Conservation (phyloP, 1,140 invertebrate species). For the Reticulitermes speratus region DNA sequence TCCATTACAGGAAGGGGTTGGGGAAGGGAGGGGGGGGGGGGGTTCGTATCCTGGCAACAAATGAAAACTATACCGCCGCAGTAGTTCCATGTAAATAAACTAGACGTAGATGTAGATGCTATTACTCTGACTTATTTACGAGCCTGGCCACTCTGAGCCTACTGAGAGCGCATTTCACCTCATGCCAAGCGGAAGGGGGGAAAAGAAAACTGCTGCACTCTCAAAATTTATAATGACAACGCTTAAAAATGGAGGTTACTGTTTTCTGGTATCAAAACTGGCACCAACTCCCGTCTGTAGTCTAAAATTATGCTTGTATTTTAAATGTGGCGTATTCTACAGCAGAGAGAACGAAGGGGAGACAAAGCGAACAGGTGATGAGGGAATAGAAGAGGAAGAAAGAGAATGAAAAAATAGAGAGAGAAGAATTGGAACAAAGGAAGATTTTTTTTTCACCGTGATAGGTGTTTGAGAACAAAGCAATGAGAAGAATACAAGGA, state of each 20-base stretch:
- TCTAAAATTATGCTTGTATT: background rate
- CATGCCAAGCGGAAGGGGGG: background rate
- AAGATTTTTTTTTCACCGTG: too few relatives aligned
- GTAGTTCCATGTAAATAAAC: conserved; percentile 7
- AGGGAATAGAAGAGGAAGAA: too few relatives aligned
- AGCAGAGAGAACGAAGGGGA: too few relatives aligned
- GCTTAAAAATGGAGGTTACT: background rate
- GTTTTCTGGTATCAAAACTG: background rate
- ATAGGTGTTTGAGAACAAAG: too few relatives aligned
- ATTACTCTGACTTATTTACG: background rate
- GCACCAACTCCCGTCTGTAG: background rate
- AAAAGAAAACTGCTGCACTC: background rate
- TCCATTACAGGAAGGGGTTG: background rate
- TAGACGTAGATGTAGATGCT: background rate
- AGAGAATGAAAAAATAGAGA: too few relatives aligned
- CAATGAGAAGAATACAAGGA: too few relatives aligned
- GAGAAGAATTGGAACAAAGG: too few relatives aligned
- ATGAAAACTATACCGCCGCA: background rate
- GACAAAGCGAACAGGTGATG: too few relatives aligned
- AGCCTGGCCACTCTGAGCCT: background rate
- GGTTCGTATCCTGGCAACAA: background rate
- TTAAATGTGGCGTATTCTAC: too few relatives aligned
- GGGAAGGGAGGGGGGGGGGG: too few relatives aligned
- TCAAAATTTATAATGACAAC: conserved; percentile 1
- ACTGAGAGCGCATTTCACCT: background rate